These are phyloP conservation scores for Ctenochaetus hawaiiensis DNA, from an alignment of 2,797 vertebrate genomes.

Conservation along the genomic window DNA sequence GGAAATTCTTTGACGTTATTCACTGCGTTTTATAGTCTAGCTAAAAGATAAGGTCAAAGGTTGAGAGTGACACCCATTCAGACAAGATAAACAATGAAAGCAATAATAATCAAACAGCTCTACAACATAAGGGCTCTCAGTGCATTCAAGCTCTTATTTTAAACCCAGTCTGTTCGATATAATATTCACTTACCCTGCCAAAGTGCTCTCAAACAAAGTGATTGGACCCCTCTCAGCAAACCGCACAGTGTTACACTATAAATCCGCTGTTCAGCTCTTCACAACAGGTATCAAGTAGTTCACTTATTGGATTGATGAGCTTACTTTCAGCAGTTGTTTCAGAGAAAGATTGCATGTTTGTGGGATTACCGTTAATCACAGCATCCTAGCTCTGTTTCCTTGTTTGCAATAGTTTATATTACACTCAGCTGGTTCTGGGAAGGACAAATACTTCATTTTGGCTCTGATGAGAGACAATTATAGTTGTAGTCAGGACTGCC, in stretches of 20 bases:
- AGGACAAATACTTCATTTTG: neutral
- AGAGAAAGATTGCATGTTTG: neutral
- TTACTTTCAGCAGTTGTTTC: neutral
- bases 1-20: neutral
- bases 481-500: neutral
- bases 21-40: no score
- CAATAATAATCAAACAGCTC: neutral
- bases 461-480: neutral
- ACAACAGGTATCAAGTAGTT: neutral
- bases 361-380: neutral
- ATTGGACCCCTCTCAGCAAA: neutral
- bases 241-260: neutral
- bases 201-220: neutral
- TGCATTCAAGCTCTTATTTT: neutral
- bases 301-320: neutral
- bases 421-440: neutral
- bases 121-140: neutral
- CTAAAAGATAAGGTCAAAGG: neutral
- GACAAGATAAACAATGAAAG: neutral
- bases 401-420: neutral
- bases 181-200: neutral
- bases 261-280: neutral
- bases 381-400: neutral
- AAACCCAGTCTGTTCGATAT: neutral
- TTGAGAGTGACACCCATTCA: neutral